These are phyloP conservation scores for Leptopilina syphax DNA, from an alignment of 2,888 invertebrate species.

Conservation along the genomic window DNA sequence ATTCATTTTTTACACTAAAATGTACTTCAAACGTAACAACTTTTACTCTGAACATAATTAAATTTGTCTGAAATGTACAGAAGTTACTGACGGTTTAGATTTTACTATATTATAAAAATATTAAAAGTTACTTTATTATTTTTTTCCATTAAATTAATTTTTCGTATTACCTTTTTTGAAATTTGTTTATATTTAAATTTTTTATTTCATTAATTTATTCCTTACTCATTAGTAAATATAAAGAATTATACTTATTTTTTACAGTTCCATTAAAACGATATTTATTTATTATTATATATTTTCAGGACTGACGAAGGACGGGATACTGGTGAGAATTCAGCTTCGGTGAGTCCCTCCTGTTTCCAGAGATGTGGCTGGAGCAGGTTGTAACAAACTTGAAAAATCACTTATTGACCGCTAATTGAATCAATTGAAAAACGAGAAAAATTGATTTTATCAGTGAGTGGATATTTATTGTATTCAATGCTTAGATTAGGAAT, in stretches of 20 bases:
- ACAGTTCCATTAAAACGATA: neutral
- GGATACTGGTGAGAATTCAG: neutral
- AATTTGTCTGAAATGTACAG: too few species aligned
- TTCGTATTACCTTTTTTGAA: too few species aligned
- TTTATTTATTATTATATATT: neutral
- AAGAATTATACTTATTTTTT: neutral
- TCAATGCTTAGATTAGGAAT: neutral
- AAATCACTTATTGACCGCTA: neutral
- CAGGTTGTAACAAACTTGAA: conserved; percentile 7
- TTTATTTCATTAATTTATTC: too few species aligned
- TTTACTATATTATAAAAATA: too few species aligned
- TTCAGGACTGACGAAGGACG: neutral
- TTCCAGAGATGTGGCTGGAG: neutral
- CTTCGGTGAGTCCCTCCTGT: neutral
- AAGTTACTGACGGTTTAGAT: too few species aligned
- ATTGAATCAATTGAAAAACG: neutral
- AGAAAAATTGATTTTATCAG: neutral
- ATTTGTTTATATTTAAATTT: too few species aligned
- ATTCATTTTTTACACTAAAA: too few species aligned
- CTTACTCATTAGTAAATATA: neutral
- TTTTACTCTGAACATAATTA: too few species aligned
- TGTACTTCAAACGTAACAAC: too few species aligned
- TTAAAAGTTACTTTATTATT: too few species aligned
- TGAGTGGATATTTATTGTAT: neutral
- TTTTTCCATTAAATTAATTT: too few species aligned